Evolutionary conservation across 2,888 invertebrate species (phyloP), one percentile per base, ranked within the genome.

Genomic region (Netelia fuscicornis): DNA sequence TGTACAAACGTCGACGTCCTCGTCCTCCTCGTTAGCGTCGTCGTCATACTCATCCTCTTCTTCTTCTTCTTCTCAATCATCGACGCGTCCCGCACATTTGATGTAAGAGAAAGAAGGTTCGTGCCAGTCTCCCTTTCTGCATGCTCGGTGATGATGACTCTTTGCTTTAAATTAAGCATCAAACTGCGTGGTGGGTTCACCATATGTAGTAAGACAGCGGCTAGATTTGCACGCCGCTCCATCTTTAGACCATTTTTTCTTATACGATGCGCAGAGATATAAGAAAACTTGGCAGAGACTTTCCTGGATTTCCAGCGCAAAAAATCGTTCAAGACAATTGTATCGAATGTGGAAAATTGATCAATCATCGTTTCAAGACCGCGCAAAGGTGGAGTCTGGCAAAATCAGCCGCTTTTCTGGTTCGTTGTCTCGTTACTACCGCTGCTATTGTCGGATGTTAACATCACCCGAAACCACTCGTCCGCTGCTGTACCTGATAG

Each of bases 211-310:
- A 37, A 37, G 37, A 37, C 6, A 37, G 37, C 37, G 37, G 37
- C 37, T 37, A 37, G 37, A 37, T 37, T 37, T 37, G 37, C 37
- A 6, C 48, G 0, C 48, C 0, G 13, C 54, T 68, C 17, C 80
- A 80, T 60, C 52, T 37, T 44, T 83, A 13, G 56, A n/a, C 30
- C 64, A 20, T 64, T 60, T 68, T 67, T 71, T 37, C 52, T 64
- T 8, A 13, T 56, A 10, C 62, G 42, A 64, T 52, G 9, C 0
- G 11, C 85, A 96, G 96, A 88, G 96, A 96, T 90, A 93, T 96
- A 75, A 94, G 95, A 88, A 96, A 96, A 90, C 90, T 96, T 71
- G 94, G 95, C 20, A 94, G 96, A 84, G 96, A 96, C 92, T 96
- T 95, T 89, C 93, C 94, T 1, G 95, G 95, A 85, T 94, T 95